phyloP scores from a whole-genome alignment of 2,113 vertebrate genomes.

The Dicaeum eximium region DNA sequence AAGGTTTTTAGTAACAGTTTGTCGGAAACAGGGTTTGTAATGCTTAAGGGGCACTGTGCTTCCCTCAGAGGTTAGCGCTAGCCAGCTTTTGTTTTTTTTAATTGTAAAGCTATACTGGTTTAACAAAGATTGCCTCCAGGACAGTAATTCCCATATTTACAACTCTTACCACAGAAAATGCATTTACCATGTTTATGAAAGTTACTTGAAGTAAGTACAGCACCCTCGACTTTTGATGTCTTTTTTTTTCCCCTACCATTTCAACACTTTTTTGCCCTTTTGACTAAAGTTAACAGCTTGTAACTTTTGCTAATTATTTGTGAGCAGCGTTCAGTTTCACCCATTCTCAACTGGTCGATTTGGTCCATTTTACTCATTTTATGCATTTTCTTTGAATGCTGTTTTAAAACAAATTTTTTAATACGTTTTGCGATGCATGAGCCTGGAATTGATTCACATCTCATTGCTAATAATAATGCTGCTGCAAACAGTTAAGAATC shows the following conservation, averaged over 20 bases:
- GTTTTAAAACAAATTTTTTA: background rate
- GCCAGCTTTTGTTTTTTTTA: background rate
- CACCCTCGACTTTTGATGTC: background rate
- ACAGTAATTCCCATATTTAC: conserved; percentile 30
- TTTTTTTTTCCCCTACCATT: background rate
- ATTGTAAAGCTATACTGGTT: background rate
- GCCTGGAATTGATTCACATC: background rate
- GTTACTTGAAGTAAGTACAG: conserved; percentile 7
- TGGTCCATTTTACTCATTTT: background rate
- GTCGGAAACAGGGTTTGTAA: background rate
- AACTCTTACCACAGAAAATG: conserved; percentile 25
- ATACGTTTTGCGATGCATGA: background rate
- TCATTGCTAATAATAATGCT: background rate
- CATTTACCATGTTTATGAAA: background rate
- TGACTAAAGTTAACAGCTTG: background rate
- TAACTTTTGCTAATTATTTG: conserved; percentile 16
- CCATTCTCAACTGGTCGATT: background rate
- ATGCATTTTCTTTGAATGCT: background rate
- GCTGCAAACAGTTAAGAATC: background rate
- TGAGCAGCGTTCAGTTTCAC: background rate
- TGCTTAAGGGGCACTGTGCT: background rate
- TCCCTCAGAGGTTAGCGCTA: background rate
- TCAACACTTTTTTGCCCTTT: background rate
- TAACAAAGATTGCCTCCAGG: conserved; percentile 33
- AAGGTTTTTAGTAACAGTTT: background rate